Percentiles rank a stretch among this genome's conserved stretches.
Evolutionary conservation across 2,113 vertebrate species (phyloP).

Genomic region (Hyaena hyaena): DNA sequence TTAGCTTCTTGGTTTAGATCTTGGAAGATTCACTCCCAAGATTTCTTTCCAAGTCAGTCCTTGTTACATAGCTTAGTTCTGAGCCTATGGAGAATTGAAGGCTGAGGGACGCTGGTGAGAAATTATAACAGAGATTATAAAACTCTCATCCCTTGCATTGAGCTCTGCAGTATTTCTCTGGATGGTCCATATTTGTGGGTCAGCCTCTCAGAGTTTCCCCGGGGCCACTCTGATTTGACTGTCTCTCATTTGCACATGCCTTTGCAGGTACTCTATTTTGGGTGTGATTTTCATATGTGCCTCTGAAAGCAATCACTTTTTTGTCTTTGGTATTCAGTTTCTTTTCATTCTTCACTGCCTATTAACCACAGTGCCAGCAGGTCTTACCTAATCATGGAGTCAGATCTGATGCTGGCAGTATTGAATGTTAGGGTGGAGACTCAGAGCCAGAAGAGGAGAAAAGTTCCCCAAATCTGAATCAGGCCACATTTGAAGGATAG

Average conservation of each 20-base stretch:
- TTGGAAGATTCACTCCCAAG: not conserved
- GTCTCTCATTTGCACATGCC: not conserved
- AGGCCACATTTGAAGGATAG: not conserved
- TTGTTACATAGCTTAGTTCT: not conserved
- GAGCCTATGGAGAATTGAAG: not conserved
- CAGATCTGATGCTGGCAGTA: not conserved
- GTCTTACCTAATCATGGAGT: conserved; percentile 13
- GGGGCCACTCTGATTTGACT: not conserved
- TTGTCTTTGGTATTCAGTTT: conserved; percentile 27
- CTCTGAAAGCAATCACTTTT: conserved; percentile 8
- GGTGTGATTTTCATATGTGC: conserved; percentile 48
- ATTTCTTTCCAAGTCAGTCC: not conserved
- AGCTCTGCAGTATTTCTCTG: not conserved
- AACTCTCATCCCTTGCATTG: not conserved
- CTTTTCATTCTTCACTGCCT: not conserved
- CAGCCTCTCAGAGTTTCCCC: not conserved
- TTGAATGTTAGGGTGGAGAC: not conserved
- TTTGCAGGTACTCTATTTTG: not conserved
- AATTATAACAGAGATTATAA: not conserved
- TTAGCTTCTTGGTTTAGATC: not conserved
- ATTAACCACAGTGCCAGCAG: not conserved
- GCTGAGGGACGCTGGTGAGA: not conserved
- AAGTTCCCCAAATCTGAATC: not conserved
- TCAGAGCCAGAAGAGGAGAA: not conserved
- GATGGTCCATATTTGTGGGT: not conserved